Percentiles rank a stretch among this genome's conserved stretches.
Evolutionary conservation across 2,888 invertebrate genomes (phyloP).

Genomic region (Lysandra bellargus): DNA sequence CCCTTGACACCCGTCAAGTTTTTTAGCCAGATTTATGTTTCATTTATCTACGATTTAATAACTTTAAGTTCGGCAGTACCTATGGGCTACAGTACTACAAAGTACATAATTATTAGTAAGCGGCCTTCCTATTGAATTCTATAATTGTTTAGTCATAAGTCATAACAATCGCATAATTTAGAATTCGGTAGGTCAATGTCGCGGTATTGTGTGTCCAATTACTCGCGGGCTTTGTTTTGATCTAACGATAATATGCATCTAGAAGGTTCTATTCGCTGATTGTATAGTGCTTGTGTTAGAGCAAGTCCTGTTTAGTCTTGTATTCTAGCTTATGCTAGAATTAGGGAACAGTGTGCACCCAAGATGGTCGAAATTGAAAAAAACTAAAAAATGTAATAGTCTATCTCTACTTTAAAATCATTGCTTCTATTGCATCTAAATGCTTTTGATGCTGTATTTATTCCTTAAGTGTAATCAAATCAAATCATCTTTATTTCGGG

Average conservation of each 20-base stretch:
- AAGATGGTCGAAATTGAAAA: background rate
- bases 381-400: background rate
- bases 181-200: constrained; percentile 43
- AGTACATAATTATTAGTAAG: background rate
- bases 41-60: background rate
- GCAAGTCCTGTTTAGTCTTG: background rate
- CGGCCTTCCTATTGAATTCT: constrained; percentile 9
- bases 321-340: background rate
- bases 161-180: constrained; percentile 35
- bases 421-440: too few relatives aligned
- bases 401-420: too few relatives aligned
- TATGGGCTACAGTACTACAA: background rate
- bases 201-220: constrained; percentile 29
- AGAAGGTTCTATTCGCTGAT: constrained; percentile 3
- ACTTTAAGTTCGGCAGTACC: background rate
- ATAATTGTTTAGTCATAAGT: constrained; percentile 31
- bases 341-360: background rate
- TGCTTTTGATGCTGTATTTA: background rate
- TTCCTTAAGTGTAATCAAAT: background rate
- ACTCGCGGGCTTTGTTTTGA: constrained; percentile 26
- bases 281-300: background rate
- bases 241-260: background rate
- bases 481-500: too few relatives aligned
- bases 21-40: background rate
- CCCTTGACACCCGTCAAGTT: too few relatives aligned